Evolutionary conservation across 2,888 invertebrate genomes (phyloP), one percentile per base, ranked within the genome.

Genomic region (Apotomis betuletana): DNA sequence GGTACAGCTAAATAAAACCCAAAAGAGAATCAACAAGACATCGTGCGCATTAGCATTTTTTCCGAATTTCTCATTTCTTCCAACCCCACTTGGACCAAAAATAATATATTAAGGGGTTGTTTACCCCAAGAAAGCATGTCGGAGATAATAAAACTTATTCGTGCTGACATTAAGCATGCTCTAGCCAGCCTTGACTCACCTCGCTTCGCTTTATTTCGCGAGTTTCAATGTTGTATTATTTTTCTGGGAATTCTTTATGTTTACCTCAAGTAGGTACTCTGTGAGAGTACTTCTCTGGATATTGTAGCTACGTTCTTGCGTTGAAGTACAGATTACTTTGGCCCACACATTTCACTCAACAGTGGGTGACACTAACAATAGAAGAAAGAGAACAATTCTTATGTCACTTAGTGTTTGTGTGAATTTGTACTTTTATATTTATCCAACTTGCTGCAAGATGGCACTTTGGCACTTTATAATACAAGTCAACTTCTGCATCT

Each of bases 71-170:
- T 54, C 57, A 46, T 65, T 46, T 55, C 15, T 54, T 46, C 55
- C 55, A 44, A 64, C 65, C 55, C 52, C 46, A 65, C 55, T 65
- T 65, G 65, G 27, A 65, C 54, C 41, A 64, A 27, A 55, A 67
- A 59, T 67, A 49, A 67, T 59, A 59, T 51, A 67, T 59, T 46
- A 57, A 65, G 65, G 38, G 54, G 69, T 69, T 69, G 69, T 69
- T 69, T 70, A 70, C 51, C 38, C 8, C 9, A 9, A 63, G 49
- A 13, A 38, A 8, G 57, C 57, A 58, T 8, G 69, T 51, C 51
- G 36, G 44, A 41, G 70, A 67, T 58, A 69, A 69, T 63, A 69
- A 64, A 70, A 70, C 70, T 70, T 70, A 64, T 64, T 64, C 51
- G 27, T 52, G 51, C 51, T 64, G 70, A 70, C 64, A 59, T 64